A percentile compares a stretch with the other conserved stretches of the same genome.
phyloP scores from a whole-genome alignment of 1,140 invertebrate genomes.

The Orchestia grillus region DNA sequence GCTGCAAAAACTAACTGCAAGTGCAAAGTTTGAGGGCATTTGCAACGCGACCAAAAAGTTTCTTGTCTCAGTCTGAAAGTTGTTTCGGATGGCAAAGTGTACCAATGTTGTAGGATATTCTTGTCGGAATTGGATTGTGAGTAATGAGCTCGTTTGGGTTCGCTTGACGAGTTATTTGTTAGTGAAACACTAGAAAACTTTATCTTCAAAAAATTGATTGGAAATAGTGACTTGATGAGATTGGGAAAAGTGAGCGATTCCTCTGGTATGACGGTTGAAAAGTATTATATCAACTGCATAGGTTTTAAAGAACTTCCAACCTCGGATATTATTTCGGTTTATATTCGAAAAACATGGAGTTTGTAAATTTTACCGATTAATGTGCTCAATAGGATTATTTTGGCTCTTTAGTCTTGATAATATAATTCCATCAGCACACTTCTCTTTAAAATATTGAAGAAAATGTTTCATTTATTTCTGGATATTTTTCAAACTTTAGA shows the following conservation, averaged over 20 bases:
- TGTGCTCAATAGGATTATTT: not conserved
- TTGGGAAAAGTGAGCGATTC: not conserved
- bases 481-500: not conserved
- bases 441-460: not conserved
- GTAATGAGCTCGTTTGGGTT: not conserved
- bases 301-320: not conserved
- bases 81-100: not conserved
- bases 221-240: not conserved
- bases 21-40: not conserved
- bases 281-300: not conserved
- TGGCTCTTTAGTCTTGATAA: not conserved
- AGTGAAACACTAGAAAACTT: not conserved
- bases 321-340: not conserved
- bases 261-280: not conserved
- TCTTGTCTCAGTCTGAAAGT: not conserved
- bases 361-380: not conserved
- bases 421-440: not conserved
- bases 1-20: not conserved
- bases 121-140: not conserved
- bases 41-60: not conserved
- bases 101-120: not conserved
- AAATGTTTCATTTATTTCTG: not conserved
- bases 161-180: not conserved
- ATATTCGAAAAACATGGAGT: not conserved
- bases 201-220: not conserved